Percentiles rank a stretch among this genome's conserved stretches.
Conservation (phyloP, 2,797 vertebrate species). For the Clarias platycephalus region DNA sequence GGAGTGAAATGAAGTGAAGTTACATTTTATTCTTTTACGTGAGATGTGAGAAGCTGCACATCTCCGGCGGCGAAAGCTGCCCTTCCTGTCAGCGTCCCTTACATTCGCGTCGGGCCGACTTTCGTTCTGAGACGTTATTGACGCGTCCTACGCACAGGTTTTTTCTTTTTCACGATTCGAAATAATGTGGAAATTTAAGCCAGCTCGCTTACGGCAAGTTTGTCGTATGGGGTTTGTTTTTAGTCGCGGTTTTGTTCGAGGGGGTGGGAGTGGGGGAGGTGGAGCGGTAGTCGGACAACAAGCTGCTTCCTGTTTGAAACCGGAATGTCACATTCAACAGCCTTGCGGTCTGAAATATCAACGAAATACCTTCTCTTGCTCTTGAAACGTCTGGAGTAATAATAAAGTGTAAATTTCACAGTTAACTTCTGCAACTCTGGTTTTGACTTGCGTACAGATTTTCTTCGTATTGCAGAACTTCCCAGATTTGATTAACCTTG, state of each 20-base stretch:
- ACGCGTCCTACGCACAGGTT: conserved; percentile 65
- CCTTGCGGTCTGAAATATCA: conserved; percentile 61
- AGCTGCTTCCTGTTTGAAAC: conserved; percentile 68
- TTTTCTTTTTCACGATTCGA: conserved; percentile 65
- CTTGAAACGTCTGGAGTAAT: conserved; percentile 57
- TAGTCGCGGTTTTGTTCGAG: conserved; percentile 41
- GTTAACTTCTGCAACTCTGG: neutral
- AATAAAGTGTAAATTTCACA: conserved; percentile 44
- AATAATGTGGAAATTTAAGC: conserved; percentile 67
- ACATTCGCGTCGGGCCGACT: conserved; percentile 60
- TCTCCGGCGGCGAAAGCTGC: conserved; percentile 70
- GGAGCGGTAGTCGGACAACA: conserved; percentile 49
- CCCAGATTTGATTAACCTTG: conserved; percentile 3
- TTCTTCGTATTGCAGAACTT: conserved; percentile 3
- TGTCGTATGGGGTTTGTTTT: conserved; percentile 56
- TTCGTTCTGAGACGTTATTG: conserved; percentile 69
- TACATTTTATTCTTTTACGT: conserved; percentile 36
- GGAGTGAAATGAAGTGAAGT: neutral
- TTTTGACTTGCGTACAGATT: neutral
- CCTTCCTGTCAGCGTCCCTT: conserved; percentile 49
- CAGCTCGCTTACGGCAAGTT: conserved; percentile 53
- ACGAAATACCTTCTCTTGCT: conserved; percentile 38
- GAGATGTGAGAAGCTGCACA: conserved; percentile 67
- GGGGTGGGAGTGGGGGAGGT: conserved; percentile 6
- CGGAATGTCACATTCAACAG: conserved; percentile 55